Evolutionary conservation across 2,797 vertebrate genomes (phyloP).

Genomic region (Cottoperca gobio): DNA sequence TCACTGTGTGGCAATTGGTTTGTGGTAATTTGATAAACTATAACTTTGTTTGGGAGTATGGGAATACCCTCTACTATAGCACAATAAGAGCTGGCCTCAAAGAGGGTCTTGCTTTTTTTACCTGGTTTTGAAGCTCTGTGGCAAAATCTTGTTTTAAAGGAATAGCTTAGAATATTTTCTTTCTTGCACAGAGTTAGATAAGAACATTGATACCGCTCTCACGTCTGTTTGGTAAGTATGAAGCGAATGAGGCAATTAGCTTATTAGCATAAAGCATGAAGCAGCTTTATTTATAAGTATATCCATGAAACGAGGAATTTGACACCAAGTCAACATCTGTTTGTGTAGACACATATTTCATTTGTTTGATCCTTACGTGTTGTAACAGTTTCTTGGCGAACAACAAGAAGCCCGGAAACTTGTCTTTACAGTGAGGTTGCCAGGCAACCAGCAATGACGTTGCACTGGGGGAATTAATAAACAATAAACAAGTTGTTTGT

Average conservation of each 20-base stretch:
- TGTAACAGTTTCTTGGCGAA: neutral
- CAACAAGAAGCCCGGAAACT: neutral
- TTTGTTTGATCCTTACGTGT: too few species aligned
- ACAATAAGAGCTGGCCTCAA: conserved; percentile 26
- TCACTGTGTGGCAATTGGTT: conserved; percentile 40
- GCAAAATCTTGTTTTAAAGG: conserved; percentile 15
- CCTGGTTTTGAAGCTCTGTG: neutral
- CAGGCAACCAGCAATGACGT: neutral
- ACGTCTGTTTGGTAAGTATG: neutral
- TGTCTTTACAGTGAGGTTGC: neutral
- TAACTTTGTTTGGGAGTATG: conserved; percentile 39
- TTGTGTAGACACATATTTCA: too few species aligned
- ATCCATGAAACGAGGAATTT: neutral
- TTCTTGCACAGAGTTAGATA: neutral
- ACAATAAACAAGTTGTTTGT: too few species aligned
- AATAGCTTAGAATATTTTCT: conserved; percentile 5
- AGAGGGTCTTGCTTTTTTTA: conserved; percentile 2
- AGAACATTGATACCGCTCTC: neutral
- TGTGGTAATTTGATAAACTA: conserved; percentile 46
- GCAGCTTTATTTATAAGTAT: neutral
- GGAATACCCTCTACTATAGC: conserved; percentile 16
- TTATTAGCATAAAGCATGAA: neutral
- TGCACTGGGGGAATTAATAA: too few species aligned
- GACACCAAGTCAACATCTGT: neutral
- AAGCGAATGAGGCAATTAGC: too few species aligned